Evolutionary conservation across 2,113 vertebrate species (phyloP), one percentile per base, ranked within the genome.

Genomic region (Argyrosomus japonicus): DNA sequence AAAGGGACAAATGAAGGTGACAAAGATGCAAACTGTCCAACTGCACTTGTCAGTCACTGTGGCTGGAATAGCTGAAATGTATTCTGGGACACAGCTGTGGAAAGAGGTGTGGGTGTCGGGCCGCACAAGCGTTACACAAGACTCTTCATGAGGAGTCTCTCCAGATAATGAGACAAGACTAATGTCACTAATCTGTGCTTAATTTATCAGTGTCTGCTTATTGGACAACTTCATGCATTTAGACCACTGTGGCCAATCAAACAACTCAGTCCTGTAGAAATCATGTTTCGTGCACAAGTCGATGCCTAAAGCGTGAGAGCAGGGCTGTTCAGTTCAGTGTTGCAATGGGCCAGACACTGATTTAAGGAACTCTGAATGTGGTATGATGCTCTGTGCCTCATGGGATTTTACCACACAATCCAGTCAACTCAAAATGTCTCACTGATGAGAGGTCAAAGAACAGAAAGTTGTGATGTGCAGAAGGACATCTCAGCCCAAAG

Each of bases 1-100:
- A 54, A 21, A 57, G 47, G 75, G 56, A 48, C 80, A 54, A 40
- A 70, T 76, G 84, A 82, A 89, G 83, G 78, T 88, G 85, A 88
- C 62, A 84, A 47, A 79, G 57, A 65, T 18, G 61, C 62, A 51
- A 54, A 72, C 47, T 75, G 63, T 81, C 63, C 77, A 9, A 53
- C 68, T 45, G 4, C 50, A 65, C 68, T 56, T 83, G 80, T 77
- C 85, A 81, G 53, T 87, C 82, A 86, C 72, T 7, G 5, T n/a
- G 48, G 58, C 53, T 60, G 29, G 9, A 68, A 40, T n/a, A 14
- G 56, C 50, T 64, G 13, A 62, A 57, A 53, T 76, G 68, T 65
- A 77, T 75, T 76, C 64, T 67, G 70, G 70, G 69, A 78, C 62
- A 53, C 40, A 68, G 78, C 78, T 56, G n/a, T 48, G 29, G 51